Percentiles rank a stretch among this genome's conserved stretches.
These are phyloP conservation scores for Sinocyclocheilus anophthalmus DNA, from an alignment of 2,113 vertebrate genomes.

Conservation along the genomic window DNA sequence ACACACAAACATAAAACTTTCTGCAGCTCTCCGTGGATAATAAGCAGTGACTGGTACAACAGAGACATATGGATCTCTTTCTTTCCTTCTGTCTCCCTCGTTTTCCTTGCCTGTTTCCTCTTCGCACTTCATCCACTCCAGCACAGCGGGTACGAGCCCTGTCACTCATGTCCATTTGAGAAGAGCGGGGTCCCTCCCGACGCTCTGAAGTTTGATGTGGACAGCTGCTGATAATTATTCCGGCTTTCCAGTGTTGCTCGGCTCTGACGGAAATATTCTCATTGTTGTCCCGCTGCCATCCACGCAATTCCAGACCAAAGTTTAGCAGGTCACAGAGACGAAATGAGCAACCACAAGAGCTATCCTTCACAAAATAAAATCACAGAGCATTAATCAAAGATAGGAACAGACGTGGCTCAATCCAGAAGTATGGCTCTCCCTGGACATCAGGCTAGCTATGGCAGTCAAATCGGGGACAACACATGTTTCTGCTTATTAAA, in stretches of 20 bases:
- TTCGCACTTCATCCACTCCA: background rate
- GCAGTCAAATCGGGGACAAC: conserved; percentile 60
- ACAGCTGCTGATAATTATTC: conserved; percentile 40
- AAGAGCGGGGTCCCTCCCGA: background rate
- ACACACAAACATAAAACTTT: conserved; percentile 67
- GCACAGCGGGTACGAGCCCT: background rate
- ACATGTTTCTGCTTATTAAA: conserved; percentile 74
- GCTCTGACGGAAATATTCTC: conserved; percentile 28
- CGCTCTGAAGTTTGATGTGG: conserved; percentile 22
- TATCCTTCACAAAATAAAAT: conserved; percentile 39
- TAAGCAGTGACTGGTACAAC: conserved; percentile 67
- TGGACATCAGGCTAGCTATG: conserved; percentile 47
- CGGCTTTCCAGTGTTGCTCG: background rate
- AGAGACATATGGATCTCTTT: conserved; percentile 57
- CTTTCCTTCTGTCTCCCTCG: conserved; percentile 13
- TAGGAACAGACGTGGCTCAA: conserved; percentile 36
- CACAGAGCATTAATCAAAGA: conserved; percentile 40
- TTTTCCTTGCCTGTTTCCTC: background rate
- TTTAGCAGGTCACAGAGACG: conserved; percentile 27
- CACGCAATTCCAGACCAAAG: background rate
- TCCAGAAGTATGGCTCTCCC: background rate
- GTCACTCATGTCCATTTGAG: background rate
- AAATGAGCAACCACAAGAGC: conserved; percentile 23
- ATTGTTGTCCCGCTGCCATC: conserved; percentile 23
- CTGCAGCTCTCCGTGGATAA: conserved; percentile 68